Percentiles rank a stretch among this genome's conserved stretches.
Conservation (phyloP, 2,797 vertebrate genomes). For the Siniperca obscura region DNA sequence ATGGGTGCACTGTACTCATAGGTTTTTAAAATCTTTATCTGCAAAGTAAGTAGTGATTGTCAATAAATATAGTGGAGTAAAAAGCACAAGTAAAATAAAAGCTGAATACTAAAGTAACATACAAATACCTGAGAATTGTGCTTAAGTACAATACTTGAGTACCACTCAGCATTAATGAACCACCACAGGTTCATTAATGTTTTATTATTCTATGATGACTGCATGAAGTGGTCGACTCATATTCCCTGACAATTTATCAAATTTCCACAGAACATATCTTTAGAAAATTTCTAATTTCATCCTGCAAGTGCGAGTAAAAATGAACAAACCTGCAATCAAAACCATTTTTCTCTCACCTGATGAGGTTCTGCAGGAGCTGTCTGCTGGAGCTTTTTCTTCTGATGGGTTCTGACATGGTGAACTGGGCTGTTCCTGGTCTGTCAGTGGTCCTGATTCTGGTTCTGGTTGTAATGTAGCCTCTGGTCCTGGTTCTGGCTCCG, state of each 20-base stretch:
- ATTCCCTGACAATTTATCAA: neutral
- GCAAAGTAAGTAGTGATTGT: neutral
- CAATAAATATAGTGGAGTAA: neutral
- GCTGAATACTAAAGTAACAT: neutral
- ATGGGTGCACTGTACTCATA: too few species aligned
- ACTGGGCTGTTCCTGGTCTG: slow-evolving; percentile 40
- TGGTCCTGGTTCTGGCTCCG: slow-evolving; percentile 27
- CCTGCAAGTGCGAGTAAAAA: neutral
- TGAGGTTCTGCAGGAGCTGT: slow-evolving; percentile 88
- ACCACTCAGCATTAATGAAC: neutral
- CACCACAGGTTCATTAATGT: neutral
- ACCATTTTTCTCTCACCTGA: slow-evolving; percentile 85
- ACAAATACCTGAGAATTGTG: neutral
- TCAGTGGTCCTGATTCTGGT: slow-evolving; percentile 22
- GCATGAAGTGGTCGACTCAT: neutral
- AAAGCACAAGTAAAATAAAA: neutral
- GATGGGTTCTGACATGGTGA: slow-evolving; percentile 85
- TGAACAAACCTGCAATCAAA: neutral
- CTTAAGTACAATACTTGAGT: too few species aligned
- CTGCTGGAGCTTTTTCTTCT: slow-evolving; percentile 87
- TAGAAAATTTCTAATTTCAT: neutral
- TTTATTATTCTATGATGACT: neutral
- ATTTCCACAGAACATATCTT: neutral
- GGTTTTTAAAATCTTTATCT: neutral
- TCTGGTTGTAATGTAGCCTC: neutral